A percentile compares a stretch with the other conserved stretches of the same genome.
These are phyloP conservation scores for Trochalopteron elliotii DNA, from an alignment of 2,113 vertebrate species.

Conservation along the genomic window DNA sequence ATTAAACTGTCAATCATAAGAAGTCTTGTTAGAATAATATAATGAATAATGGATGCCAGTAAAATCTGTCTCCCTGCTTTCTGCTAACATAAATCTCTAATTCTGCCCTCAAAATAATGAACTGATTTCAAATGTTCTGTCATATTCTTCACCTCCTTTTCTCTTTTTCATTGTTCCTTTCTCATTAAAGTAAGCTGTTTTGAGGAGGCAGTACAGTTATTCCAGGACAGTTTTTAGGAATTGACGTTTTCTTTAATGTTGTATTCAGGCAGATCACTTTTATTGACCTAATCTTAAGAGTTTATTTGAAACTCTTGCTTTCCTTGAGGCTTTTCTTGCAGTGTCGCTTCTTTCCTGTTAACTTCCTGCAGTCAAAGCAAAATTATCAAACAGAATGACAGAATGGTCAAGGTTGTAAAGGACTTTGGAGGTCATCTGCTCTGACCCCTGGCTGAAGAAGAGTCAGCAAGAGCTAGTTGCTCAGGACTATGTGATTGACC, in stretches of 20 bases:
- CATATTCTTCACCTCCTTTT: background rate
- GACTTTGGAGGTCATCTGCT: background rate
- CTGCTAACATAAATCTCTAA: background rate
- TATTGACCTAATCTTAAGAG: background rate
- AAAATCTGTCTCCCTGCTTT: background rate
- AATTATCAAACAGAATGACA: background rate
- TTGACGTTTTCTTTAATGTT: background rate
- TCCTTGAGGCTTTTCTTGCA: background rate
- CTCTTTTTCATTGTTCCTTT: background rate
- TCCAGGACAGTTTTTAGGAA: background rate
- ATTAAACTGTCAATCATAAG: background rate
- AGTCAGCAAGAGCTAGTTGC: background rate
- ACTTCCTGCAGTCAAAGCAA: background rate
- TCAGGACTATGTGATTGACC: background rate
- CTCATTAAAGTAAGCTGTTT: background rate
- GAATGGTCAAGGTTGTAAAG: background rate
- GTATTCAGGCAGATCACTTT: background rate
- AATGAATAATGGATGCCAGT: background rate
- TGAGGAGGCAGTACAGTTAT: background rate
- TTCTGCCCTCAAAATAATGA: background rate
- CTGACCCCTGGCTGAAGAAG: background rate
- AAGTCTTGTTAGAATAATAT: background rate
- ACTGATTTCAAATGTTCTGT: background rate
- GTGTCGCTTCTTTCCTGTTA: background rate
- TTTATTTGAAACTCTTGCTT: background rate